Percentiles rank a stretch among this genome's conserved stretches.
phyloP scores from a whole-genome alignment of 2,113 vertebrate species.

The Nanorana parkeri region DNA sequence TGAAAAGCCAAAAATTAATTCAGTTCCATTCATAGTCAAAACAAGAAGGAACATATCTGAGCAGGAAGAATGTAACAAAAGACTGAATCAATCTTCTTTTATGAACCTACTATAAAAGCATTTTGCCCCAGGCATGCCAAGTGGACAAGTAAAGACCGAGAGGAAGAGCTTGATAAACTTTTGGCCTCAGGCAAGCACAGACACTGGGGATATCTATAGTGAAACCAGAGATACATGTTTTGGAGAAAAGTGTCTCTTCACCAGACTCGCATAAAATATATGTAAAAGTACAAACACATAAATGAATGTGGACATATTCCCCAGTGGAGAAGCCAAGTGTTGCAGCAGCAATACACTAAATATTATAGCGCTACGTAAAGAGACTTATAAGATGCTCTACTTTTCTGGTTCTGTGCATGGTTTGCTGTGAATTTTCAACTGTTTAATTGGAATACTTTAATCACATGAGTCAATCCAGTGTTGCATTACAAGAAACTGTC shows the following conservation, averaged over 20 bases:
- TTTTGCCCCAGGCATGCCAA: conserved; percentile 20
- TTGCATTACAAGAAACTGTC: too few species aligned
- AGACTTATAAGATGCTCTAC: too few species aligned
- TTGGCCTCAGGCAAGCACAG: conserved; percentile 28
- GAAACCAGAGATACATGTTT: not conserved
- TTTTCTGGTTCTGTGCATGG: too few species aligned
- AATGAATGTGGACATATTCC: conserved; percentile 1
- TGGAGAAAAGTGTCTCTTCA: not conserved
- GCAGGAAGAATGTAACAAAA: not conserved
- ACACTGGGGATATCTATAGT: not conserved
- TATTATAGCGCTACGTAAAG: too few species aligned
- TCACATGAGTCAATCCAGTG: too few species aligned
- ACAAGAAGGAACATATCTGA: not conserved
- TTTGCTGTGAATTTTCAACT: too few species aligned
- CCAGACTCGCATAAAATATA: not conserved
- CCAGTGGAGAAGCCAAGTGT: not conserved
- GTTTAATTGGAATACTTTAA: too few species aligned
- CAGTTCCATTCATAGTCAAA: not conserved
- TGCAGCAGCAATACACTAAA: too few species aligned
- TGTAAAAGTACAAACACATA: not conserved
- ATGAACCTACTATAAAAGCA: conserved; percentile 12
- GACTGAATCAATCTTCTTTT: not conserved
- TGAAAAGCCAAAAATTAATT: not conserved
- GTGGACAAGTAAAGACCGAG: not conserved
- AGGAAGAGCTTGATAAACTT: conserved; percentile 47